Evolutionary conservation across 2,113 vertebrate species (phyloP).

Genomic region (Rhinoderma darwinii): DNA sequence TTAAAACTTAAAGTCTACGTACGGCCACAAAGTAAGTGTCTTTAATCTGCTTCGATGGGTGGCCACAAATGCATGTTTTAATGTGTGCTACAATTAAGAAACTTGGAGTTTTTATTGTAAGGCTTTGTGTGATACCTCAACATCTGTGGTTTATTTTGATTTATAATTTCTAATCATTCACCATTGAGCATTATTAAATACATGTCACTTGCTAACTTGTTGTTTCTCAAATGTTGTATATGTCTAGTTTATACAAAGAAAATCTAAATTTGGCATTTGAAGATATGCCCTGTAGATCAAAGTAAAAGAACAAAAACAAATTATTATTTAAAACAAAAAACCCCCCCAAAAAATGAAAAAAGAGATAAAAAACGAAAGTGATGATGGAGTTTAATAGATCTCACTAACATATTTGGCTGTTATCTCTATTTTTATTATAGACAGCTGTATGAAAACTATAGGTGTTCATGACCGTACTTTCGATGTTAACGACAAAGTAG

Average conservation of each 20-base stretch:
- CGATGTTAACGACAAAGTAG: constrained; percentile 99
- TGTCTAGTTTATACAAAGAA: constrained; percentile 66
- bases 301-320: constrained; percentile 62
- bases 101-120: constrained; percentile 68
- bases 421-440: constrained; percentile 98
- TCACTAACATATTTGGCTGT: constrained; percentile 97
- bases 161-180: constrained; percentile 73
- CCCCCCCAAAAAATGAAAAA: constrained; percentile 63
- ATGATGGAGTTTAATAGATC: constrained; percentile 75
- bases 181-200: constrained; percentile 76
- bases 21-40: constrained; percentile 95
- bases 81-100: constrained; percentile 69
- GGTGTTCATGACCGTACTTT: constrained; percentile 99
- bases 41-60: constrained; percentile 63
- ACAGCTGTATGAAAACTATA: constrained; percentile 99
- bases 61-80: constrained; percentile 68
- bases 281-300: constrained; percentile 68
- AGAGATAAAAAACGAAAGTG: constrained; percentile 65
- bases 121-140: constrained; percentile 70
- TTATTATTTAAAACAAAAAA: constrained; percentile 59
- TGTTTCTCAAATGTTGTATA: constrained; percentile 76
- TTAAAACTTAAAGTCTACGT: constrained; percentile 98
- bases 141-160: constrained; percentile 70
- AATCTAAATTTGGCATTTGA: constrained; percentile 64
- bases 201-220: constrained; percentile 79